Evolutionary conservation across 2,888 invertebrate genomes (phyloP).

Genomic region (Hypomecis punctinalis): DNA sequence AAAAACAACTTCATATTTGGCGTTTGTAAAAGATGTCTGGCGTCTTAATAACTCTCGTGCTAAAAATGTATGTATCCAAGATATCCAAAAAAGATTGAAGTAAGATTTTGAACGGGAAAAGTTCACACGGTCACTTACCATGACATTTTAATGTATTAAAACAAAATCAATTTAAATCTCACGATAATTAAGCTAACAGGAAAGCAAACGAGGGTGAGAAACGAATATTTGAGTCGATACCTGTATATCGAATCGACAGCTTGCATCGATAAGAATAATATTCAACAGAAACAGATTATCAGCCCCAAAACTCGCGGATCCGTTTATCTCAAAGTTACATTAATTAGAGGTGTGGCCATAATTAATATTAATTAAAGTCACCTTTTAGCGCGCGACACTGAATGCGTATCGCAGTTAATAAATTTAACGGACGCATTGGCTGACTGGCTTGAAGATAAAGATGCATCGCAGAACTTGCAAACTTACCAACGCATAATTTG

Average conservation of each 20-base stretch:
- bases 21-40: too few species aligned
- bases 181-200: neutral
- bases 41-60: too few species aligned
- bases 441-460: constrained; percentile 79
- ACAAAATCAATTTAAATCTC: constrained; percentile 2
- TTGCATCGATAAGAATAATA: constrained; percentile 9
- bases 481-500: constrained; percentile 31
- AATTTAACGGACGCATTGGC: constrained; percentile 79
- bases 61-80: too few species aligned
- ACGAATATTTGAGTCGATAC: constrained; percentile 13
- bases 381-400: constrained; percentile 81
- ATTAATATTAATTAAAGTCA: constrained; percentile 85
- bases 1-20: too few species aligned
- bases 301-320: constrained; percentile 58
- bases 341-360: constrained; percentile 84
- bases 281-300: constrained; percentile 30
- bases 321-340: constrained; percentile 80
- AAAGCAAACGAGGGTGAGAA: constrained; percentile 12
- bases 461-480: constrained; percentile 65
- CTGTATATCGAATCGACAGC: neutral
- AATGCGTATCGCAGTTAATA: constrained; percentile 84
- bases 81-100: too few species aligned
- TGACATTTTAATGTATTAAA: neutral
- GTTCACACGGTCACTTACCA: neutral
- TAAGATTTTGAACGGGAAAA: too few species aligned